A percentile compares a stretch with the other conserved stretches of the same genome.
phyloP scores from a whole-genome alignment of 2,888 invertebrate species.

The Chrysomela aeneicollis region DNA sequence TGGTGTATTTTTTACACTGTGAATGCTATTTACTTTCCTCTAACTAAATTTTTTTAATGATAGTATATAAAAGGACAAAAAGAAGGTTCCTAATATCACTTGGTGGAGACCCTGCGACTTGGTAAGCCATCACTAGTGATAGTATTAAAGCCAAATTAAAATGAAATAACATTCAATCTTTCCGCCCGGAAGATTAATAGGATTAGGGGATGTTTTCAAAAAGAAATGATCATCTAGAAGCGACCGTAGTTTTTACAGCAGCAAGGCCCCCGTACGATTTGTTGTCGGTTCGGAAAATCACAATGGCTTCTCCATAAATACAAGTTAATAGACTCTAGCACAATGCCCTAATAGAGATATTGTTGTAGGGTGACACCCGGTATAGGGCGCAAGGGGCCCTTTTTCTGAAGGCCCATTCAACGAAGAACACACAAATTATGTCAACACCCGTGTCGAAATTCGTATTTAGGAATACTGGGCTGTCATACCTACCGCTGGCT shows the following conservation, averaged over 20 bases:
- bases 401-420: constrained; percentile 23
- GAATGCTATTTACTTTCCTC: too few species aligned
- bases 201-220: constrained; percentile 27
- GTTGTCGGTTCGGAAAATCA: constrained; percentile 30
- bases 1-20: too few species aligned
- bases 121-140: neutral
- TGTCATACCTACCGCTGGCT: constrained; percentile 35
- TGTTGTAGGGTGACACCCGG: constrained; percentile 54
- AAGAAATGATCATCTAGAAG: constrained; percentile 18
- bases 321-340: constrained; percentile 58
- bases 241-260: constrained; percentile 27
- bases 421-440: constrained; percentile 33
- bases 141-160: neutral
- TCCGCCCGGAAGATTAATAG: constrained; percentile 18
- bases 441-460: constrained; percentile 42
- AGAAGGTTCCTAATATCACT: too few species aligned
- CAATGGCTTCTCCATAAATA: constrained; percentile 53
- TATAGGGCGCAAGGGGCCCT: constrained; percentile 31
- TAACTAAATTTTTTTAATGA: too few species aligned
- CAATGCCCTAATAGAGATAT: constrained; percentile 59
- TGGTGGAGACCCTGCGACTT: too few species aligned
- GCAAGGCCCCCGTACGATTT: constrained; percentile 25
- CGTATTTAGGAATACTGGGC: constrained; percentile 34
- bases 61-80: too few species aligned
- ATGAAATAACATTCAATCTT: constrained; percentile 1